These are phyloP conservation scores for Rousettus madagascariensis DNA, from an alignment of 2,797 vertebrate genomes.

Conservation along the genomic window DNA sequence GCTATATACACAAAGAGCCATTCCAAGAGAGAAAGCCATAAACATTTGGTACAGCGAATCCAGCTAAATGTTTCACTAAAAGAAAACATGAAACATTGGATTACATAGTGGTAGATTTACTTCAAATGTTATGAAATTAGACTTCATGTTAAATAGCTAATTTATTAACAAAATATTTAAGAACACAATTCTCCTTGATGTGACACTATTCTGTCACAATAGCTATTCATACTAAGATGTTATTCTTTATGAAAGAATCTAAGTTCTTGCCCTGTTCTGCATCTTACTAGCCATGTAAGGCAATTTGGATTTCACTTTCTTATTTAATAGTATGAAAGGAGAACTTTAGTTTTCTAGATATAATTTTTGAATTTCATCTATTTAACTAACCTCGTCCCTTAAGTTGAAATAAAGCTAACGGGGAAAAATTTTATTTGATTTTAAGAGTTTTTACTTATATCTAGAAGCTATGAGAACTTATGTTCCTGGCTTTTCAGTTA, in stretches of 20 bases:
- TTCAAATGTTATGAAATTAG: conserved; percentile 26
- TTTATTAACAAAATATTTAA: conserved; percentile 20
- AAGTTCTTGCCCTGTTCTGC: not conserved
- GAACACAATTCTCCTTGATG: not conserved
- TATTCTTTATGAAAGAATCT: conserved; percentile 7
- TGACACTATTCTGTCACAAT: not conserved
- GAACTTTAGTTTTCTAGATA: not conserved
- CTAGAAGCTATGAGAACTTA: not conserved
- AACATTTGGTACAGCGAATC: not conserved
- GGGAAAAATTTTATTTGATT: not conserved
- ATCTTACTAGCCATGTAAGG: not conserved
- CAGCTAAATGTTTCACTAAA: not conserved
- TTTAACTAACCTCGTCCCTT: conserved; percentile 23
- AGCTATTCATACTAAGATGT: not conserved
- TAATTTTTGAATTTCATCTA: not conserved
- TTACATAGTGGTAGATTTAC: not conserved
- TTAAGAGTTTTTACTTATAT: not conserved
- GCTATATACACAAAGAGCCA: conserved; percentile 6
- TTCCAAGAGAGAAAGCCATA: conserved; percentile 14
- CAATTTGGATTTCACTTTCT: not conserved
- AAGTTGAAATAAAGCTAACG: conserved; percentile 38
- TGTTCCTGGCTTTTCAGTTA: not conserved
- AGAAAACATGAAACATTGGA: conserved; percentile 20
- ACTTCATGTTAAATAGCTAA: not conserved
- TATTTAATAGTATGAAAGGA: not conserved